These are phyloP conservation scores for Sarcophaga variegata DNA, from an alignment of 2,888 invertebrate species.

Conservation along the genomic window DNA sequence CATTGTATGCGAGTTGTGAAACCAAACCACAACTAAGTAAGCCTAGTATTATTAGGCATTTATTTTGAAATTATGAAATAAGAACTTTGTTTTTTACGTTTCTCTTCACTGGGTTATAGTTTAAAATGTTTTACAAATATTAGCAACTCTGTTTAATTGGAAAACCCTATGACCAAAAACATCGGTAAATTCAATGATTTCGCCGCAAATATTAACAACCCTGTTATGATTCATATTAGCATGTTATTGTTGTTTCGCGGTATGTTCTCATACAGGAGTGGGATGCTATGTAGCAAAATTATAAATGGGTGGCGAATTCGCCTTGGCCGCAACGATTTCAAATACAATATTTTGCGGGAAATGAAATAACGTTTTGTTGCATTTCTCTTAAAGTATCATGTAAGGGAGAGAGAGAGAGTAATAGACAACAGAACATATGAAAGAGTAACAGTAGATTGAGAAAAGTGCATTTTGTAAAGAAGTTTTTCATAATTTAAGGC, in stretches of 20 bases:
- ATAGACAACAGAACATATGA: neutral
- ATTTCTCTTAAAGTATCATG: neutral
- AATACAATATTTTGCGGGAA: no score
- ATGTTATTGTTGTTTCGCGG: neutral
- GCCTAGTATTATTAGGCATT: neutral
- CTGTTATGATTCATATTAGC: neutral
- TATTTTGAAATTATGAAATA: conserved; percentile 17
- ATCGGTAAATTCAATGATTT: conserved; percentile 2
- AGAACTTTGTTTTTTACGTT: neutral
- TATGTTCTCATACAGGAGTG: neutral
- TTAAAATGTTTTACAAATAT: neutral
- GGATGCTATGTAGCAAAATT: conserved; percentile 43
- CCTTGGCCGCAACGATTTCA: conserved; percentile 18
- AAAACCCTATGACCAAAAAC: neutral
- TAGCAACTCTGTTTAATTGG: neutral
- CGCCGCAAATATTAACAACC: conserved; percentile 29
- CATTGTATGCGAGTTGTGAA: no score
- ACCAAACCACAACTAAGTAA: no score
- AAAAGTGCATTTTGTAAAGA: neutral
- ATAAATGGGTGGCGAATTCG: neutral
- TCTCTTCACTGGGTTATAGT: neutral
- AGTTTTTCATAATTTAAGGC: neutral
- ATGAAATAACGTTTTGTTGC: neutral
- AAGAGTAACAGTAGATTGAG: no score
- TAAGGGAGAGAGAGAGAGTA: neutral